A percentile compares a stretch with the other conserved stretches of the same genome.
Conservation (phyloP, 2,113 vertebrate species). For the Chloroceryle aenea region DNA sequence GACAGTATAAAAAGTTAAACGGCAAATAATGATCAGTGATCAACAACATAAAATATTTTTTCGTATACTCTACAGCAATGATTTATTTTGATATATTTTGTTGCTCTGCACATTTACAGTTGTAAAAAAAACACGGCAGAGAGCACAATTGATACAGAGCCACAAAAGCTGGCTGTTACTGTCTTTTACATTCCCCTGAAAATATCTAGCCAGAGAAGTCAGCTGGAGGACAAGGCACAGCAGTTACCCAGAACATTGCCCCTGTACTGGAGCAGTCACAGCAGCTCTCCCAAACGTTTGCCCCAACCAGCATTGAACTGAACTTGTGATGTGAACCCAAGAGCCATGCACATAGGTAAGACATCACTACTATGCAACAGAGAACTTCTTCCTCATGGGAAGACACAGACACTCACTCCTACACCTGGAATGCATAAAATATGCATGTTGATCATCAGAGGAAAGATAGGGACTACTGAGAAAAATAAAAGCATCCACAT, state of each 20-base stretch:
- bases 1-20: background rate
- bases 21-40: background rate
- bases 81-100: background rate
- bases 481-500: background rate
- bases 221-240: background rate
- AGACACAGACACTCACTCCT: background rate
- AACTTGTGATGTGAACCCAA: background rate
- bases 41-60: background rate
- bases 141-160: background rate
- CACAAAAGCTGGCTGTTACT: background rate
- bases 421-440: background rate
- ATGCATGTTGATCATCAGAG: background rate
- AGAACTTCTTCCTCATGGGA: background rate
- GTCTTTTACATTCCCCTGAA: background rate
- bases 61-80: background rate
- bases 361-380: background rate
- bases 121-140: background rate
- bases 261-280: background rate
- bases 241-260: background rate
- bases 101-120: background rate
- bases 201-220: background rate
- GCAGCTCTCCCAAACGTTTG: background rate
- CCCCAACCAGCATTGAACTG: background rate
- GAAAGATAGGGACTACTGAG: background rate
- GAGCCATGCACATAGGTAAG: background rate